Conservation (phyloP, 2,797 vertebrate genomes). For the Leptodactylus fallax region DNA sequence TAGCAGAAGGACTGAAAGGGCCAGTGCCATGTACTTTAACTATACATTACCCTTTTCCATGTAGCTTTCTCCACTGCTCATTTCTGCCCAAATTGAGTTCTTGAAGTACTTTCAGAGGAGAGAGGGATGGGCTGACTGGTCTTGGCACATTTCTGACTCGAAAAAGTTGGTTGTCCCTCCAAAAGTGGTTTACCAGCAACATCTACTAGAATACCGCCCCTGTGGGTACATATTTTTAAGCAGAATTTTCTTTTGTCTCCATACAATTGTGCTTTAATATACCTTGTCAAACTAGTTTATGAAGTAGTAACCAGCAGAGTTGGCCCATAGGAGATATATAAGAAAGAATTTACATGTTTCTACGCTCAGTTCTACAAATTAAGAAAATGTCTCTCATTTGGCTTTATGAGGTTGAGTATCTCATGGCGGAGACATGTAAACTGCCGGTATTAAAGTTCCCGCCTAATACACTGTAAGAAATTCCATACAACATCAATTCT, state of each 20-base stretch:
- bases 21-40: no score
- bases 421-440: not conserved
- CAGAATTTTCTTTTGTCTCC: no score
- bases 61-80: no score
- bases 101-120: no score
- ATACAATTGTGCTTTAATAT: no score
- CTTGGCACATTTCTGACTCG: not conserved
- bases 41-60: no score
- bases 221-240: no score
- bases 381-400: not conserved
- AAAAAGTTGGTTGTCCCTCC: not conserved
- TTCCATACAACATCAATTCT: not conserved
- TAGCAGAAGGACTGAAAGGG: no score
- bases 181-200: no score
- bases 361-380: not conserved
- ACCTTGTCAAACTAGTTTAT: not conserved
- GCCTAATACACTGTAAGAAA: not conserved
- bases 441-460: not conserved
- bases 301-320: not conserved
- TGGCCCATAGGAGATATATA: not conserved
- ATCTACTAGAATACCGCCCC: not conserved
- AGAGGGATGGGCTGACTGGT: not conserved
- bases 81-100: no score
- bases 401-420: not conserved
- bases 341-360: not conserved